Conservation (phyloP, 2,888 invertebrate species). For the Lepidocyrtinus sp. region DNA sequence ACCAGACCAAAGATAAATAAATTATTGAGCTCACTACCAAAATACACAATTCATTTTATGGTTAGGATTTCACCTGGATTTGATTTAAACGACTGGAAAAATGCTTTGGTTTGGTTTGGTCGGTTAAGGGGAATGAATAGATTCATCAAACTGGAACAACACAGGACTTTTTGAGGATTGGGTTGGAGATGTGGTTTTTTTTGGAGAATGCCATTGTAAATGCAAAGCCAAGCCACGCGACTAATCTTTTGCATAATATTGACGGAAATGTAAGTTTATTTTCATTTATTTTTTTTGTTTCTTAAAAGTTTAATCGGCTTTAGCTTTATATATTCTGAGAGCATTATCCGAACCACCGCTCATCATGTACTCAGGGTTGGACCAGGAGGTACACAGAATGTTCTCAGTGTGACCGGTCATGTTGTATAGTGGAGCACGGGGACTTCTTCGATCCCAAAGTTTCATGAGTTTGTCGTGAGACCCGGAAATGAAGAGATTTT, state of each 20-base stretch:
- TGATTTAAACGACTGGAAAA: conserved; percentile 25
- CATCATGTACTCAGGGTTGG: conserved; percentile 85
- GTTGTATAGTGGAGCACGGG: conserved; percentile 92
- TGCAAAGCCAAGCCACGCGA: neutral
- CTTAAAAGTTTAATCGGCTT: conserved; percentile 66
- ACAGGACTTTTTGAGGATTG: neutral
- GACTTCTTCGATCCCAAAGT: conserved; percentile 95
- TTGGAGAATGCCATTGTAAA: neutral
- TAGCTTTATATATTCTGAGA: conserved; percentile 87
- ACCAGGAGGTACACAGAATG: conserved; percentile 95
- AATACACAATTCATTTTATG: conserved; percentile 31
- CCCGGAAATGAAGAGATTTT: conserved; percentile 91
- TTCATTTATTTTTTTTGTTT: neutral
- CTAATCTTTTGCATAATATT: too few relatives aligned
- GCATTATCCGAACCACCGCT: conserved; percentile 96
- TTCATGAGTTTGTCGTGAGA: conserved; percentile 93
- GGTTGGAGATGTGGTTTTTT: neutral
- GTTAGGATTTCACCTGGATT: conserved; percentile 15
- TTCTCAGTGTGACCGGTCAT: conserved; percentile 95
- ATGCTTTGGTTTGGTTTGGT: too few relatives aligned
- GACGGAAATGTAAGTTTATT: neutral
- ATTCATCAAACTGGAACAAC: neutral
- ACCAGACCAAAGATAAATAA: conserved; percentile 57
- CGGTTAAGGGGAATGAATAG: too few relatives aligned
- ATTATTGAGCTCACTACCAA: conserved; percentile 53